phyloP scores from a whole-genome alignment of 2,888 invertebrate species.

The Anarsia innoxiella region DNA sequence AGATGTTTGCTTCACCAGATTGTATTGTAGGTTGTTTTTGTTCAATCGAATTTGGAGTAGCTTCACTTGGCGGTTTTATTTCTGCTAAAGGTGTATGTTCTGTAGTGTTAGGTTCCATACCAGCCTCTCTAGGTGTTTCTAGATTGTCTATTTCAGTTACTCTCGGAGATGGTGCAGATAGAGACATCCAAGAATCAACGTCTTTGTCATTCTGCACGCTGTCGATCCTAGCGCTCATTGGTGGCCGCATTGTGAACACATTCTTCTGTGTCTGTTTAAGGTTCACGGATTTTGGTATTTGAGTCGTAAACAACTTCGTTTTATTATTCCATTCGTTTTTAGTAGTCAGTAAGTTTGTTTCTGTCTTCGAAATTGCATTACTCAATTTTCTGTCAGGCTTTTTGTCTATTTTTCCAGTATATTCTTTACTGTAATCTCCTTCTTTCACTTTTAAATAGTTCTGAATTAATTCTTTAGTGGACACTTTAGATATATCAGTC shows the following conservation, averaged over 20 bases:
- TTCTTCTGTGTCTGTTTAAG: slow-evolving; percentile 46
- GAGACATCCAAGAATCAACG: slow-evolving; percentile 69
- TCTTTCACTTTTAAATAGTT: slow-evolving; percentile 67
- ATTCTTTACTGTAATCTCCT: slow-evolving; percentile 40
- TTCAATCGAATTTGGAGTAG: not conserved
- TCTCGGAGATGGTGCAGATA: slow-evolving; percentile 56
- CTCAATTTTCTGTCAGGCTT: slow-evolving; percentile 44
- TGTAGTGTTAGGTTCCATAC: no score
- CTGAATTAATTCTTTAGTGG: slow-evolving; percentile 63
- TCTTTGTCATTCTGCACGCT: slow-evolving; percentile 63
- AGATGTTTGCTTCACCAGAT: slow-evolving; percentile 12
- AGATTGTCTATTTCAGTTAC: slow-evolving; percentile 33
- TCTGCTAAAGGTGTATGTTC: slow-evolving; percentile 19
- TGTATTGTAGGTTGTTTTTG: not conserved
- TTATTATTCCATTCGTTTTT: slow-evolving; percentile 53
- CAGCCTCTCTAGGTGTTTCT: no score
- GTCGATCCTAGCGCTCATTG: slow-evolving; percentile 58
- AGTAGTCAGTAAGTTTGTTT: slow-evolving; percentile 36
- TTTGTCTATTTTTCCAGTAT: slow-evolving; percentile 34
- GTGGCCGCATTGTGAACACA: slow-evolving; percentile 36
- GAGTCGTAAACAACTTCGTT: slow-evolving; percentile 26
- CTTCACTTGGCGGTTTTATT: not conserved
- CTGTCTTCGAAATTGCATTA: slow-evolving; percentile 31
- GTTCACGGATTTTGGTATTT: slow-evolving; percentile 26
- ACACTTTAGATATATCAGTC: slow-evolving; percentile 53